These are phyloP conservation scores for Eulithis testata DNA, from an alignment of 2,888 invertebrate genomes.

Conservation along the genomic window DNA sequence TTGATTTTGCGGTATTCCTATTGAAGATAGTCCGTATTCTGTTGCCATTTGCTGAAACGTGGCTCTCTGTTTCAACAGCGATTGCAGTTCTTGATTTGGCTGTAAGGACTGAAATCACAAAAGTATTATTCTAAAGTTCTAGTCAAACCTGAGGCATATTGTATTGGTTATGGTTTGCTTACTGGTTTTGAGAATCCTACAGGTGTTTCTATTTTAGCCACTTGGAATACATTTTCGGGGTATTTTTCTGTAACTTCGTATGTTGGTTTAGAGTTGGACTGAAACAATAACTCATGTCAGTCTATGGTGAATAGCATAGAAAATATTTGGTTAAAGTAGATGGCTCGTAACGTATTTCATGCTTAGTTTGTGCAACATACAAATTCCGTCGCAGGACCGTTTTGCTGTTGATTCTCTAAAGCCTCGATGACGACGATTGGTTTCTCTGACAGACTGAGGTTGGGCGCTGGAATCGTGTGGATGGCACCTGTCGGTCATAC, in stretches of 20 bases:
- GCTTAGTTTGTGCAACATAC: slow-evolving; percentile 48
- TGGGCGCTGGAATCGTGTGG: slow-evolving; percentile 94
- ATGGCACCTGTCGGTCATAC: slow-evolving; percentile 87
- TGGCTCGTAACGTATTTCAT: no score
- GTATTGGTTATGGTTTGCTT: slow-evolving; percentile 39
- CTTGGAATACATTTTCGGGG: slow-evolving; percentile 58
- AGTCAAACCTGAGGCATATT: no score
- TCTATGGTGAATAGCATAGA: not conserved
- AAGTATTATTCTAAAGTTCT: not conserved
- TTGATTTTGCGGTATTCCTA: slow-evolving; percentile 72
- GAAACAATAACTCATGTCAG: slow-evolving; percentile 37
- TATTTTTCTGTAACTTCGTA: slow-evolving; percentile 77
- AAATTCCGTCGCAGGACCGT: slow-evolving; percentile 50
- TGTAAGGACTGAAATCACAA: slow-evolving; percentile 49
- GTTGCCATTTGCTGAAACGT: slow-evolving; percentile 70
- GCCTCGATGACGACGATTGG: slow-evolving; percentile 80
- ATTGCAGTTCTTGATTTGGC: slow-evolving; percentile 70
- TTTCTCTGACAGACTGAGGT: slow-evolving; percentile 88
- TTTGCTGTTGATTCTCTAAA: slow-evolving; percentile 39
- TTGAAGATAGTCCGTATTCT: slow-evolving; percentile 71
- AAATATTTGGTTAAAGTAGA: not conserved
- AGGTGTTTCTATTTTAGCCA: slow-evolving; percentile 69
- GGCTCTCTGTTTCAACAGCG: slow-evolving; percentile 70
- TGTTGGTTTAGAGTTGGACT: slow-evolving; percentile 56
- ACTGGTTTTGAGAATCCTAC: slow-evolving; percentile 75